phyloP scores from a whole-genome alignment of 1,140 invertebrate species.

The Doryteuthis pealeii region DNA sequence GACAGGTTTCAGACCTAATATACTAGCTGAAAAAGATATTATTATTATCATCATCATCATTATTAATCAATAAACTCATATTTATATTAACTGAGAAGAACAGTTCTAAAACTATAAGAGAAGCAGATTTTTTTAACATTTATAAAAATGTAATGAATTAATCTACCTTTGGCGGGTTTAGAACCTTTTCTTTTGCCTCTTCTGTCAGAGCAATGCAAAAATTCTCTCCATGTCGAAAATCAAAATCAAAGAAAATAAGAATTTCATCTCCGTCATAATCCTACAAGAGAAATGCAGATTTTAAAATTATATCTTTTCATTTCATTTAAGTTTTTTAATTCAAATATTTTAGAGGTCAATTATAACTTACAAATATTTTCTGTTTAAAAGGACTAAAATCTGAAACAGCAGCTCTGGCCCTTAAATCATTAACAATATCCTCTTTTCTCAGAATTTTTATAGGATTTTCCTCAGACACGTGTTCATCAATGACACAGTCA shows the following conservation, averaged over 20 bases:
- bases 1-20: too few species aligned
- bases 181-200: slow-evolving; percentile 54
- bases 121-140: too few species aligned
- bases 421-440: slow-evolving; percentile 56
- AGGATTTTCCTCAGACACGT: slow-evolving; percentile 56
- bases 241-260: slow-evolving; percentile 55
- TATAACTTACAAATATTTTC: slow-evolving; percentile 49
- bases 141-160: too few species aligned
- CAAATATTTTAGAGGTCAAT: too few species aligned
- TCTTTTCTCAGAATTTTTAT: slow-evolving; percentile 54
- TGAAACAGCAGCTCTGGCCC: slow-evolving; percentile 53
- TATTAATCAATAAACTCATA: too few species aligned
- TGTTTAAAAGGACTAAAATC: slow-evolving; percentile 58
- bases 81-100: too few species aligned
- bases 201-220: slow-evolving; percentile 56
- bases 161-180: too few species aligned
- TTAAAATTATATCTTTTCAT: not conserved
- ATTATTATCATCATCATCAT: too few species aligned
- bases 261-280: slow-evolving; percentile 58
- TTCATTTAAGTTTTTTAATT: too few species aligned
- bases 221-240: slow-evolving; percentile 59
- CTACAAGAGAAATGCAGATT: slow-evolving; percentile 32
- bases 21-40: too few species aligned
- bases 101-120: too few species aligned
- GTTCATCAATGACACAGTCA: slow-evolving; percentile 48